Conservation (phyloP, 1,140 invertebrate genomes). For the Acyrthosiphon pisum region DNA sequence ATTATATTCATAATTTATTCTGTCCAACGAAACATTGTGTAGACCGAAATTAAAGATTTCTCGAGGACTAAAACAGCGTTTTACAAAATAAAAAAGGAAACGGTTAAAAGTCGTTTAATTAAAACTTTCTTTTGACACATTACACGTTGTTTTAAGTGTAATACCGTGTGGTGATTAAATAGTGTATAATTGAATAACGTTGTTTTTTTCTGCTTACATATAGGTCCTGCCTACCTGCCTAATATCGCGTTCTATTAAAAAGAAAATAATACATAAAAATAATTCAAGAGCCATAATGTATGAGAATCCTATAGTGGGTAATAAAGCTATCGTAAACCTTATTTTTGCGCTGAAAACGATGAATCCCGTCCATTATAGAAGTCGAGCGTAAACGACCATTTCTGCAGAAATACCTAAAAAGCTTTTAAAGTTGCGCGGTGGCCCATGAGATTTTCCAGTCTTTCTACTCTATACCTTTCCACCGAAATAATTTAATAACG, state of each 20-base stretch:
- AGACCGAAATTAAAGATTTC: background rate
- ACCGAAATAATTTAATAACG: background rate
- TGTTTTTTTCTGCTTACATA: background rate
- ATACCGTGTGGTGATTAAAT: background rate
- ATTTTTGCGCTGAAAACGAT: background rate
- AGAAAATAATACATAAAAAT: background rate
- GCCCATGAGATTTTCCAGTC: background rate
- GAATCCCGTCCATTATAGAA: constrained; percentile 3
- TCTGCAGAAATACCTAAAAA: constrained; percentile 14
- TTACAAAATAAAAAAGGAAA: background rate
- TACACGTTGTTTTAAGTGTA: background rate
- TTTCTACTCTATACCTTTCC: background rate
- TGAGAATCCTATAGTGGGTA: background rate
- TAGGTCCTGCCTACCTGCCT: too few relatives aligned
- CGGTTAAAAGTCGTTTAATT: background rate
- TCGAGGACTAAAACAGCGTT: background rate
- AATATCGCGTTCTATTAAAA: background rate
- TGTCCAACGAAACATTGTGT: background rate
- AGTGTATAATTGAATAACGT: background rate
- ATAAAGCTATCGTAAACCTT: constrained; percentile 31
- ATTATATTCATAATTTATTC: background rate
- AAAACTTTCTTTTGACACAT: background rate
- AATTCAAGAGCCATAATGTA: background rate
- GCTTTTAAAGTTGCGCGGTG: background rate
- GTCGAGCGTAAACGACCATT: background rate